Conservation (phyloP, 2,888 invertebrate species). For the Sphaerophoria rueppellii region DNA sequence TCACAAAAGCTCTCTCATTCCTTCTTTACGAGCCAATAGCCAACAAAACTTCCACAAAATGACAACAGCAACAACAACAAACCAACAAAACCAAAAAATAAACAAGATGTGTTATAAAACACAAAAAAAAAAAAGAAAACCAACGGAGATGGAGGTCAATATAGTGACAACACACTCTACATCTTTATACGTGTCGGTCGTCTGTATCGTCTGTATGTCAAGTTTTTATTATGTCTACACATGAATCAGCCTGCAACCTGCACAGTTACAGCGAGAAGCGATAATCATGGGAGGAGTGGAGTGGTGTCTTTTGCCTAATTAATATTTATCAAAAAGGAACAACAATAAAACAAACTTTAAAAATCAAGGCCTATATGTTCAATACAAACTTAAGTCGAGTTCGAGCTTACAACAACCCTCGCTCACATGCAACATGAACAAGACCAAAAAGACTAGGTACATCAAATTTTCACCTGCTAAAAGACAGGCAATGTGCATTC, state of each 20-base stretch:
- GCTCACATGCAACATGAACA: constrained; percentile 40
- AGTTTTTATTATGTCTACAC: constrained; percentile 59
- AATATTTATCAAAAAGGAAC: too few relatives aligned
- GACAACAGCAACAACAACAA: not conserved
- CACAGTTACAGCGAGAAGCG: constrained; percentile 24
- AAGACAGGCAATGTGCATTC: constrained; percentile 8
- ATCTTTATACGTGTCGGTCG: constrained; percentile 14
- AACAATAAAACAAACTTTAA: too few relatives aligned
- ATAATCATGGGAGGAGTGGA: not conserved
- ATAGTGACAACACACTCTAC: constrained; percentile 50
- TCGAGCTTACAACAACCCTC: not conserved
- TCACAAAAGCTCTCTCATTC: not conserved
- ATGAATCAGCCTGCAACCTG: constrained; percentile 32
- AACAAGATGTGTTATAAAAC: constrained; percentile 2
- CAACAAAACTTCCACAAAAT: not conserved
- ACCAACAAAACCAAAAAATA: not conserved
- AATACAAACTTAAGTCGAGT: too few relatives aligned
- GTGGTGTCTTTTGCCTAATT: too few relatives aligned
- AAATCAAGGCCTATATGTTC: too few relatives aligned
- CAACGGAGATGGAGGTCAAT: constrained; percentile 59
- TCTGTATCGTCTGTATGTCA: constrained; percentile 27
- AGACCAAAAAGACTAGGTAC: constrained; percentile 34
- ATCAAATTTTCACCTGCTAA: constrained; percentile 59
- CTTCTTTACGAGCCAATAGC: too few relatives aligned
- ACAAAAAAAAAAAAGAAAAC: not conserved